phyloP scores from a whole-genome alignment of 2,797 vertebrate genomes.

The Hemitrygon akajei region DNA sequence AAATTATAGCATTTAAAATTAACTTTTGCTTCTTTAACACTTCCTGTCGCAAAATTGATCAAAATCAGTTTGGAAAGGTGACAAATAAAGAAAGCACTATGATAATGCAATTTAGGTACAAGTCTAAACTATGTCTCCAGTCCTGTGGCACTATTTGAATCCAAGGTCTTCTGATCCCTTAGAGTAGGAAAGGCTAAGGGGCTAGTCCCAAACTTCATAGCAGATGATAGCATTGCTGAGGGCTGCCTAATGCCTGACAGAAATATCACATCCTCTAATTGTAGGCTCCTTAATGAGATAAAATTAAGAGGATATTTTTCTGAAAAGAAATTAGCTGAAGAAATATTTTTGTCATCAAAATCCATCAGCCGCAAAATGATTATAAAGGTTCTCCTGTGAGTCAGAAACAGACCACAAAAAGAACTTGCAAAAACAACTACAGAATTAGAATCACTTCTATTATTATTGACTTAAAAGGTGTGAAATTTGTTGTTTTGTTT shows the following conservation, averaged over 20 bases:
- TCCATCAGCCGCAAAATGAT: not conserved
- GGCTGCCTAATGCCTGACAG: not conserved
- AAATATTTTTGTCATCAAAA: not conserved
- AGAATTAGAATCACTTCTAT: not conserved
- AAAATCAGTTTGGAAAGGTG: not conserved
- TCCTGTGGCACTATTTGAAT: not conserved
- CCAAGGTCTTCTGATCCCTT: not conserved
- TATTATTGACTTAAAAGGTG: too few species aligned
- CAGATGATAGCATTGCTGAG: not conserved
- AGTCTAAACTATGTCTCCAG: not conserved
- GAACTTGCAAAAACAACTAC: not conserved
- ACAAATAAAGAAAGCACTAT: not conserved
- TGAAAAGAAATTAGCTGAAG: not conserved
- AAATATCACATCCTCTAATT: slow-evolving; percentile 1
- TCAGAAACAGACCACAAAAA: not conserved
- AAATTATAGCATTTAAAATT: not conserved
- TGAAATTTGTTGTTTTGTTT: too few species aligned
- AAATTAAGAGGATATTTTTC: slow-evolving; percentile 1
- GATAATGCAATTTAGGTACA: not conserved
- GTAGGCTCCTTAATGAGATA: not conserved
- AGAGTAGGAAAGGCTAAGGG: not conserved
- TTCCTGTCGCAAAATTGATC: not conserved
- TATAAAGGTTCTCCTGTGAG: not conserved
- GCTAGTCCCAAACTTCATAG: not conserved
- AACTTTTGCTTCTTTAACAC: not conserved